phyloP scores from a whole-genome alignment of 1,140 invertebrate species.

The Drosophila bipectinata region DNA sequence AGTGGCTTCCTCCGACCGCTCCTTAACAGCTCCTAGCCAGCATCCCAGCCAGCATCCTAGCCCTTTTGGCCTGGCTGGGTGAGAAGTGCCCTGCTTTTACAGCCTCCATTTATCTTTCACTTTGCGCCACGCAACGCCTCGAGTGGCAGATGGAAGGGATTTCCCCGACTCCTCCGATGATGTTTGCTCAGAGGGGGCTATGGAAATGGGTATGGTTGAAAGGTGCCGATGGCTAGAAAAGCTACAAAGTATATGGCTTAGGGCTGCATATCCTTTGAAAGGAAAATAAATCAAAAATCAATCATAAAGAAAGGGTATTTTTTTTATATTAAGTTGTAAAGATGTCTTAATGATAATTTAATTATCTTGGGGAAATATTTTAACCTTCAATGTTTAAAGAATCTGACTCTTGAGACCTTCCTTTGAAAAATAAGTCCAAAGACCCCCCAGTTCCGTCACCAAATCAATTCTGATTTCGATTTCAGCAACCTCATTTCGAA shows the following conservation, averaged over 20 bases:
- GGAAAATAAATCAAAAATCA: not conserved
- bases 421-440: not conserved
- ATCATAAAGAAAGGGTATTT: not conserved
- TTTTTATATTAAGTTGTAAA: not conserved
- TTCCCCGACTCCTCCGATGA: conserved; percentile 4
- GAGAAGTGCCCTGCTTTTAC: conserved; percentile 49
- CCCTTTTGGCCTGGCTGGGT: conserved; percentile 14
- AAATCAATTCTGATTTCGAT: conserved; percentile 17
- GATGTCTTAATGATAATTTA: no score
- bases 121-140: conserved; percentile 34
- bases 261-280: conserved; percentile 1
- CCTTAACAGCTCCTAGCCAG: conserved; percentile 2
- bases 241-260: conserved; percentile 10
- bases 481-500: conserved; percentile 21
- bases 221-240: conserved; percentile 8
- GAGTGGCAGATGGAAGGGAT: conserved; percentile 38
- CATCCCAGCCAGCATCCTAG: not conserved
- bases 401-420: no score
- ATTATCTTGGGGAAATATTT: no score
- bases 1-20: conserved; percentile 27
- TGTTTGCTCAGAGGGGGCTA: conserved; percentile 36
- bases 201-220: conserved; percentile 34
- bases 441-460: not conserved
- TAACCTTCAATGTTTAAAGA: no score
- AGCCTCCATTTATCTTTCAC: conserved; percentile 58